Evolutionary conservation across 1,140 invertebrate species (phyloP).

Genomic region (Drosophila burlai): DNA sequence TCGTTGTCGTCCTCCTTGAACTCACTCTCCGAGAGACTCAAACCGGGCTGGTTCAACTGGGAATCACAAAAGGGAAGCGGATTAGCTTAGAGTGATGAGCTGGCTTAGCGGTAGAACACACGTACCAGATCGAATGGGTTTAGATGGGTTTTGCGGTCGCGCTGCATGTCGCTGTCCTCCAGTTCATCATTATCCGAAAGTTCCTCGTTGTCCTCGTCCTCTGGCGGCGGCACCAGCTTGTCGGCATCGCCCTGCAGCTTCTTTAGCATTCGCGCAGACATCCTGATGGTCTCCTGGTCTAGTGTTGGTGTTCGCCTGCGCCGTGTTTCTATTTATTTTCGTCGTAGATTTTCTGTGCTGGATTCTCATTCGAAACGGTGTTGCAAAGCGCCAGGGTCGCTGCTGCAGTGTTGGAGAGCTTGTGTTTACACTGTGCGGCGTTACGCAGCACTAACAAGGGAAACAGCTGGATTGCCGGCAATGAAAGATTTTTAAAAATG

Average conservation of each 20-base stretch:
- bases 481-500: conserved; percentile 1
- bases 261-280: conserved; percentile 88
- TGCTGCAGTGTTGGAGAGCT: conserved; percentile 3
- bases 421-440: neutral
- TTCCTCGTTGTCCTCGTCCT: conserved; percentile 68
- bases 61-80: neutral
- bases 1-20: too few species aligned
- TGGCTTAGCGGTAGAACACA: conserved; percentile 16
- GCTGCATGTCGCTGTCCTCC: conserved; percentile 85
- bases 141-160: conserved; percentile 60
- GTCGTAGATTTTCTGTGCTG: conserved; percentile 25
- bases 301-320: neutral
- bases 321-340: conserved; percentile 31
- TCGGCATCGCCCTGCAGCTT: conserved; percentile 87
- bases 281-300: conserved; percentile 55
- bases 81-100: conserved; percentile 21
- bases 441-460: conserved; percentile 1
- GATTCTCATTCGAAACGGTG: conserved; percentile 18
- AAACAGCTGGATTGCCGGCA: conserved; percentile 3
- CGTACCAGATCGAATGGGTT: conserved; percentile 72
- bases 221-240: conserved; percentile 77
- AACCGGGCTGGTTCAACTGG: too few species aligned
- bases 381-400: neutral
- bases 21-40: too few species aligned
- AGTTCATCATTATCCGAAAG: conserved; percentile 74